A percentile compares a stretch with the other conserved stretches of the same genome.
phyloP scores from a whole-genome alignment of 2,888 invertebrate species.

The Octonoba sinensis region DNA sequence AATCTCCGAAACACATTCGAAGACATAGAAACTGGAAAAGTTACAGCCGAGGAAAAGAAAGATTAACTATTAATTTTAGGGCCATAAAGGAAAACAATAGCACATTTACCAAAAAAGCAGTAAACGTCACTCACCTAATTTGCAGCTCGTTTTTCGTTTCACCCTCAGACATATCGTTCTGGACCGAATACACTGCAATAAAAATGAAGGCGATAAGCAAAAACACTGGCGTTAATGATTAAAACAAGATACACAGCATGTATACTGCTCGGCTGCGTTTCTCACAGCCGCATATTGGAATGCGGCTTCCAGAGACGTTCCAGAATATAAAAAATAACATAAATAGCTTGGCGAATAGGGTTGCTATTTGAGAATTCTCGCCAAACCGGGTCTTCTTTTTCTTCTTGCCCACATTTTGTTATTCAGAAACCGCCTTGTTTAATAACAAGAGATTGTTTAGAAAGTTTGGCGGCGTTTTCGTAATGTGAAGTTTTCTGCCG shows the following conservation, averaged over 20 bases:
- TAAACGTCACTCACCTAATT: constrained; percentile 81
- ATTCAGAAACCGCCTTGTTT: too few relatives aligned
- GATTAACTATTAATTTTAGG: too few relatives aligned
- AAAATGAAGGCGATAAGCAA: constrained; percentile 30
- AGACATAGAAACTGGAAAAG: too few relatives aligned
- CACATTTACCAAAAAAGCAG: too few relatives aligned
- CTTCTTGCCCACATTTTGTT: neutral
- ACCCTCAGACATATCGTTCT: constrained; percentile 94
- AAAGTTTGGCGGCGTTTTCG: too few relatives aligned
- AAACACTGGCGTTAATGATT: constrained; percentile 22
- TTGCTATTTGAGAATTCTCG: constrained; percentile 11
- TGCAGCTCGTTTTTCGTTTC: constrained; percentile 87
- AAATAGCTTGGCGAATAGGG: neutral
- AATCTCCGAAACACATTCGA: too few relatives aligned
- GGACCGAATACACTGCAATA: constrained; percentile 90
- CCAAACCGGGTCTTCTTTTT: constrained; percentile 30
- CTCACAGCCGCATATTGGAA: constrained; percentile 10
- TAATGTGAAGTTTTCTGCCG: too few relatives aligned
- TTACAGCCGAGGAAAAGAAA: too few relatives aligned
- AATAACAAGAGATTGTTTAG: too few relatives aligned
- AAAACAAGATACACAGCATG: neutral
- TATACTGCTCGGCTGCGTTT: neutral
- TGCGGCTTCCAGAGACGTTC: constrained; percentile 24
- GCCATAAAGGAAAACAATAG: too few relatives aligned
- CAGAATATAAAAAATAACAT: neutral